Conservation (phyloP, 2,888 invertebrate species). For the Pseudanteris insignis region DNA sequence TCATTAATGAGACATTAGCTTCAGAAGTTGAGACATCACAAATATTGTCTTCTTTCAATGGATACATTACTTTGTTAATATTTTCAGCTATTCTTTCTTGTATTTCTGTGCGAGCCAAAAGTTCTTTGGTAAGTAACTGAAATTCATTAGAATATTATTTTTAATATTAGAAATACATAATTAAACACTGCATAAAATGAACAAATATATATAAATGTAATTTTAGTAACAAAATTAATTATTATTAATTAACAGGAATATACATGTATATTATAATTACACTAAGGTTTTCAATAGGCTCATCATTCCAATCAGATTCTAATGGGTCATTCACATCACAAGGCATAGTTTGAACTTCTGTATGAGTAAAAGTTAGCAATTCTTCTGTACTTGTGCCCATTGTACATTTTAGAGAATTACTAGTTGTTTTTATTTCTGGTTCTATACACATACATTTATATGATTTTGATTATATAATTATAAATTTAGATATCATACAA, state of each 20-base stretch:
- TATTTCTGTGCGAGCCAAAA: slow-evolving; percentile 68
- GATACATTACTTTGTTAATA: slow-evolving; percentile 64
- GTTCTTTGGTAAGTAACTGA: slow-evolving; percentile 66
- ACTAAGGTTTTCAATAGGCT: slow-evolving; percentile 61
- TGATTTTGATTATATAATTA: too few relatives aligned
- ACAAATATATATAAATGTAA: too few relatives aligned
- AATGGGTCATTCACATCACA: slow-evolving; percentile 54
- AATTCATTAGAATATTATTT: too few relatives aligned
- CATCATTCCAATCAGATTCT: slow-evolving; percentile 55
- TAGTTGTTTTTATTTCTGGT: too few relatives aligned
- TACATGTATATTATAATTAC: slow-evolving; percentile 50
- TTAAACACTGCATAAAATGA: too few relatives aligned
- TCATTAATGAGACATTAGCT: slow-evolving; percentile 57
- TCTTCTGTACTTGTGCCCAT: slow-evolving; percentile 60
- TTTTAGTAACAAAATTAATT: too few relatives aligned
- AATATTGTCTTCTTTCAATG: slow-evolving; percentile 24
- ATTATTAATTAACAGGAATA: too few relatives aligned
- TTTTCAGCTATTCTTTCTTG: slow-evolving; percentile 69
- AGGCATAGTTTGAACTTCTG: slow-evolving; percentile 61
- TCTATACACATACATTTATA: too few relatives aligned
- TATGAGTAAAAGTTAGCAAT: slow-evolving; percentile 51
- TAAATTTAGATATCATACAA: too few relatives aligned
- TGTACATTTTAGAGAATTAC: slow-evolving; percentile 56
- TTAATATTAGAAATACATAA: too few relatives aligned
- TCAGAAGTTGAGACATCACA: slow-evolving; percentile 50